Percentiles rank a stretch among this genome's conserved stretches.
Conservation (phyloP, 2,888 invertebrate species). For the Zhuqinia jingwanae region DNA sequence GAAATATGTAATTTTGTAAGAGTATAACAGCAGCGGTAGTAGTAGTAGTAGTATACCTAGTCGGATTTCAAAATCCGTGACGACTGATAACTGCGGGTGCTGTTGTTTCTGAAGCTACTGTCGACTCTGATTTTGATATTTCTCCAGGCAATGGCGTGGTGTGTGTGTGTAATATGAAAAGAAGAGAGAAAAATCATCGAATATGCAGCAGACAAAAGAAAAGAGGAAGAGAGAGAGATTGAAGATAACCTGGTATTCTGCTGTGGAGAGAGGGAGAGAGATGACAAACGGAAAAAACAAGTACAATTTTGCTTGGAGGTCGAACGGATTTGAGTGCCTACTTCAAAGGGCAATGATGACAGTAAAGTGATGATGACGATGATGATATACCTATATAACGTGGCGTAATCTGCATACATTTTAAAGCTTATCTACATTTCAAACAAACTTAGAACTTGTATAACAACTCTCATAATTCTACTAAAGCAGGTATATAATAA, state of each 20-base stretch:
- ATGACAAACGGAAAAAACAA: slow-evolving; percentile 43
- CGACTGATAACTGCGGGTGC: slow-evolving; percentile 37
- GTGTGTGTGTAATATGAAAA: slow-evolving; percentile 27
- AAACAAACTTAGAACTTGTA: neutral
- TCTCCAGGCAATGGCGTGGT: slow-evolving; percentile 54
- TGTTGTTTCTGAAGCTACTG: slow-evolving; percentile 44
- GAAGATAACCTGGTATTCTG: neutral
- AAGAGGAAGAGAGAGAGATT: neutral
- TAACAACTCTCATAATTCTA: neutral
- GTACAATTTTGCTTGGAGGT: slow-evolving; percentile 54
- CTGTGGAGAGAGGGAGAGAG: slow-evolving; percentile 17
- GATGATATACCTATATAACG: too few species aligned
- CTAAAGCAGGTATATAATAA: too few species aligned
- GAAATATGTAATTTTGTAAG: neutral
- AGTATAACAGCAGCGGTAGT: neutral
- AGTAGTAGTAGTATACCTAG: neutral
- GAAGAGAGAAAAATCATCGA: slow-evolving; percentile 52
- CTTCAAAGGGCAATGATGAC: slow-evolving; percentile 41
- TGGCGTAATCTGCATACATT: slow-evolving; percentile 20
- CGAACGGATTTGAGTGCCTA: slow-evolving; percentile 32
- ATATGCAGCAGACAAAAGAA: slow-evolving; percentile 20
- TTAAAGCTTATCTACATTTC: neutral
- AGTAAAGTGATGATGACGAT: too few species aligned
- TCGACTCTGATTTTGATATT: slow-evolving; percentile 66
- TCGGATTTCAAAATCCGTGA: slow-evolving; percentile 46